Evolutionary conservation across 2,797 vertebrate species (phyloP), one percentile per base, ranked within the genome.

Genomic region (Tolypeutes matacus): DNA sequence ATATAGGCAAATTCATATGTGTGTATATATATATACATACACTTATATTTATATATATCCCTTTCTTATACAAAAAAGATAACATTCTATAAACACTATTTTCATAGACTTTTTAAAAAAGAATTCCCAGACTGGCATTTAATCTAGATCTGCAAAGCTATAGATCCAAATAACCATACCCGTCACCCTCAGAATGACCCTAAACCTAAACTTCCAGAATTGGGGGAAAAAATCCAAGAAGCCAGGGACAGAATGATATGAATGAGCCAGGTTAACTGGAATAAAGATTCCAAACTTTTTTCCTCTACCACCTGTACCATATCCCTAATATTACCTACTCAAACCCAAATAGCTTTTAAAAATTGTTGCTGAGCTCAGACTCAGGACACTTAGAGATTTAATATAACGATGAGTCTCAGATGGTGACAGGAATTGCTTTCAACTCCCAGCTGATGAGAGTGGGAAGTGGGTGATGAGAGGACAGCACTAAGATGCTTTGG

Each of bases 401-500:
- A 78, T 76, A 60, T 5, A 75, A 75, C n/a, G 34, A 36, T 5
- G 46, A 87, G 17, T 64, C 86, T 58, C 31, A 51, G 67, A 29
- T 60, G 75, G 34, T n/a, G 21, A 85, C 36, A 83, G 81, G 76
- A 96, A 86, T 72, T 91, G 94, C 94, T 95, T 93, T 97, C 51
- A 25, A 60, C 34, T 88, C 56, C 70, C 65, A 77, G 80, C 34
- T 67, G 42, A 31, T 14, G 58, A 89, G 67, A 77, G 70, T 5
- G 18, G 64, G 56, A 53, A 69, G 25, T 0, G 0, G 46, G 72
- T 34, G 36, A 53, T 17, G 42, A 11, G 80, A 86, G 46, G 53
- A 51, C 31, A n/a, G 62, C 60, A 21, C 34, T 1, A 0, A 11
- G 62, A 49, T 3, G 20, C 34, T 60, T 27, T 21, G 20, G 31